Percentiles rank a stretch among this genome's conserved stretches.
These are phyloP conservation scores for Empis livida DNA, from an alignment of 2,888 invertebrate genomes.

Conservation along the genomic window DNA sequence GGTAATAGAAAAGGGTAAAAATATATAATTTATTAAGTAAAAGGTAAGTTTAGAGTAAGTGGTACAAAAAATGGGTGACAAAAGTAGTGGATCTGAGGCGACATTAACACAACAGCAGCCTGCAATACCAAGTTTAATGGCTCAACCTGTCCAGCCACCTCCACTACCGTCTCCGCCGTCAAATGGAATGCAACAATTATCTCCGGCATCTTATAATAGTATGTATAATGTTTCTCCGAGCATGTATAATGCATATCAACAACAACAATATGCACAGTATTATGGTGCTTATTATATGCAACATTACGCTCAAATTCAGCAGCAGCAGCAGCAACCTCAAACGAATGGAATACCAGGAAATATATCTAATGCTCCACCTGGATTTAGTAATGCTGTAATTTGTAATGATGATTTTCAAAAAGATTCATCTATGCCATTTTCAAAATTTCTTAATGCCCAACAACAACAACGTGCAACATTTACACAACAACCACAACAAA, in stretches of 20 bases:
- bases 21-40: no score
- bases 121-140: not conserved
- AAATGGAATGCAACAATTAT: slow-evolving; percentile 1
- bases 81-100: no score
- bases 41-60: no score
- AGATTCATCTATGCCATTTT: slow-evolving; percentile 17
- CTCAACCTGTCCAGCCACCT: not conserved
- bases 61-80: no score
- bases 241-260: slow-evolving; percentile 9
- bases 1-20: no score
- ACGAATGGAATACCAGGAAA: slow-evolving; percentile 18
- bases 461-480: slow-evolving; percentile 35
- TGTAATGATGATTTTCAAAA: slow-evolving; percentile 17
- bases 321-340: slow-evolving; percentile 18
- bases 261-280: slow-evolving; percentile 13
- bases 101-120: not conserved
- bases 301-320: slow-evolving; percentile 15
- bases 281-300: slow-evolving; percentile 15
- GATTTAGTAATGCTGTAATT: slow-evolving; percentile 35
- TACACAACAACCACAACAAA: slow-evolving; percentile 13
- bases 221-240: slow-evolving; percentile 10
- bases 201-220: not conserved
- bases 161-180: slow-evolving; percentile 4
- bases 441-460: not conserved
- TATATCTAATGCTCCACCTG: slow-evolving; percentile 37